Evolutionary conservation across 2,888 invertebrate species (phyloP).

Genomic region (Margaritifera margaritifera): DNA sequence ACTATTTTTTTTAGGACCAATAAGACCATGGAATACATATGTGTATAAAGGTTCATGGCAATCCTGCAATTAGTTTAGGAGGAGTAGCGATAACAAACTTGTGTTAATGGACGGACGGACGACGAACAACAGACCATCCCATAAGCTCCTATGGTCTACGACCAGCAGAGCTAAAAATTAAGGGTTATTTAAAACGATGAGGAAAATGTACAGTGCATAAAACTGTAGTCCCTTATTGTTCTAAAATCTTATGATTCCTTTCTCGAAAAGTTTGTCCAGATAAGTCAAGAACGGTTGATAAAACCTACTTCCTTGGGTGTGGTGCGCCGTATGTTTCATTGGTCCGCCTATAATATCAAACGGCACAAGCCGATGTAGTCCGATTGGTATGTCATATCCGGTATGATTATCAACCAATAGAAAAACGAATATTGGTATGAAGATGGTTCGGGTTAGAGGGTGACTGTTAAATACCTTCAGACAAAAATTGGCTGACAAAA

Average conservation of each 20-base stretch:
- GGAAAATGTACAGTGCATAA: too few relatives aligned
- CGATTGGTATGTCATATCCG: conserved; percentile 66
- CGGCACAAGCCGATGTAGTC: conserved; percentile 59
- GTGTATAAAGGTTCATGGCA: too few relatives aligned
- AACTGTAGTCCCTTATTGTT: too few relatives aligned
- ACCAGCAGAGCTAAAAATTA: too few relatives aligned
- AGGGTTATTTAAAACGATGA: too few relatives aligned
- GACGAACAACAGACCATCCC: too few relatives aligned
- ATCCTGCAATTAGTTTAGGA: too few relatives aligned
- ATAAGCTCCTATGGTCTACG: too few relatives aligned
- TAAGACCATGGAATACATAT: too few relatives aligned
- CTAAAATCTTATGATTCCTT: neutral
- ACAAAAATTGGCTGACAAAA: conserved; percentile 62
- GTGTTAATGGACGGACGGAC: too few relatives aligned
- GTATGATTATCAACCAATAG: conserved; percentile 62
- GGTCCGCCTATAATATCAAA: conserved; percentile 56
- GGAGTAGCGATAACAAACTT: too few relatives aligned
- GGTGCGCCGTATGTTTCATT: conserved; percentile 57
- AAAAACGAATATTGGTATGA: conserved; percentile 59
- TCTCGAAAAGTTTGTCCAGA: conserved; percentile 41
- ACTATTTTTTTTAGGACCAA: too few relatives aligned
- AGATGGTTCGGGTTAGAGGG: conserved; percentile 59
- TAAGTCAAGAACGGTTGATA: conserved; percentile 67
- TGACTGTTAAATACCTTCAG: conserved; percentile 57
- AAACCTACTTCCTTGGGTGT: conserved; percentile 50